Evolutionary conservation across 2,113 vertebrate species (phyloP), one percentile per base, ranked within the genome.

Genomic region (human (Homo sapiens)): DNA sequence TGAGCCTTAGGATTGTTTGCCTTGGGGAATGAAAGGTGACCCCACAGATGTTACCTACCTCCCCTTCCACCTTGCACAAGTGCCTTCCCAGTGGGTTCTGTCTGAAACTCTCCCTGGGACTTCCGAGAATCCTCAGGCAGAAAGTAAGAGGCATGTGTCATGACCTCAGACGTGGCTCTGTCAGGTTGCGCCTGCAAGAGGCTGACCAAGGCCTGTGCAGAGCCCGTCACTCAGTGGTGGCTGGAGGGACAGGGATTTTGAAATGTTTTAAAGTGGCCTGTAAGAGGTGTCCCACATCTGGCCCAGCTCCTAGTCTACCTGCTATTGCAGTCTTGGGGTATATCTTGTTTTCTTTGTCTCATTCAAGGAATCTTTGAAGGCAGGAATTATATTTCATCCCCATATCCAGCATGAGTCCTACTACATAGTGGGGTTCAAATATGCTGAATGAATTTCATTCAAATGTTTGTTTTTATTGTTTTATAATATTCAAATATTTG

Each of bases 61-160:
- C 52, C 17, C 70, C 40, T 89, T 68, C 43, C 8, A 25, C 35
- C 2, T n/a, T n/a, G 55, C 18, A 6, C 70, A 38, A 0, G 2
- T 35, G 11, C 11, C 0, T 66, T 40, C 14, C 0, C 3, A 50
- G 18, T 0, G 0, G 22, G 20, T 38, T 81, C 40, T 73, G 35
- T 30, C 25, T 3, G 25, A 59, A 23, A 59, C 6, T 84, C 61
- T 84, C 72, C 57, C 79, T 73, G 14, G 48, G 89, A 78, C 61
- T 59, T 90, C 75, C 83, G 88, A 94, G 72, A 70, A 59, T 55
- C 25, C 59, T 6, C 27, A 27, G 20, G 27, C 52, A 75, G 80
- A 61, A 94, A 73, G 72, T 14, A n/a, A 93, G 73, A 40, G 6
- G 35, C 14, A 0, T 8, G 43, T 61, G 61, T 59, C 38, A 8